A percentile compares a stretch with the other conserved stretches of the same genome.
These are phyloP conservation scores for Drosophila peninsularis DNA, from an alignment of 2,888 invertebrate genomes.

Conservation along the genomic window DNA sequence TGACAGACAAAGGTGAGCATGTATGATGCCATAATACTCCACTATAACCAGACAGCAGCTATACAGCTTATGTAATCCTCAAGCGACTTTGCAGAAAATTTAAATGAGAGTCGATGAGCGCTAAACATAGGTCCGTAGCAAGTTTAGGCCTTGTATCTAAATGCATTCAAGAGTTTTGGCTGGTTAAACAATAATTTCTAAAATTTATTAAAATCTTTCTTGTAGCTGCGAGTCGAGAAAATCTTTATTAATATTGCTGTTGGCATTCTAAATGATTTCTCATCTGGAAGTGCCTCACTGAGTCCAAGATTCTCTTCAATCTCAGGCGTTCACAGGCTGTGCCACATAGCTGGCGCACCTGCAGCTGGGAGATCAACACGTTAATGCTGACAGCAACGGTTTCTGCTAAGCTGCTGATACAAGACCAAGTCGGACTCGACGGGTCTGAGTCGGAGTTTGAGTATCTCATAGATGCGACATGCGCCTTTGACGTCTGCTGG, in stretches of 20 bases:
- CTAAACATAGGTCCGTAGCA: rapidly evolving
- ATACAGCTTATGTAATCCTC: background rate
- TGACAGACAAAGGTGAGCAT: background rate
- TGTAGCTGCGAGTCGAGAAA: background rate
- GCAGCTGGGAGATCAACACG: conserved; percentile 41
- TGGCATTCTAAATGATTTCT: background rate
- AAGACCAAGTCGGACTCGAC: conserved; percentile 9
- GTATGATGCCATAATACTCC: background rate
- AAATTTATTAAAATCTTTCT: background rate
- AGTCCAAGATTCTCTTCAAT: background rate
- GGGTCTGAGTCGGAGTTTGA: conserved; percentile 35
- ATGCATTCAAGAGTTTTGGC: background rate
- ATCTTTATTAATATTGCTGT: background rate
- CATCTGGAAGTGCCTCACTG: background rate
- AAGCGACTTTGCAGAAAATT: conserved; percentile 11
- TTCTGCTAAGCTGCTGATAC: conserved; percentile 52
- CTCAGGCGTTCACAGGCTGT: conserved; percentile 10
- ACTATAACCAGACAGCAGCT: background rate
- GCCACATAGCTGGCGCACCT: conserved; percentile 29
- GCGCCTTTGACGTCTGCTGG: conserved; percentile 72
- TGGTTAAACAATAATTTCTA: background rate
- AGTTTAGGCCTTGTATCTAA: background rate
- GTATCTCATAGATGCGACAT: conserved; percentile 73
- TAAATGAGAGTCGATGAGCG: background rate
- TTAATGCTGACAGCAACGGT: conserved; percentile 64